Conservation (phyloP, 1,140 invertebrate species). For the Notospermus geniculatus region DNA sequence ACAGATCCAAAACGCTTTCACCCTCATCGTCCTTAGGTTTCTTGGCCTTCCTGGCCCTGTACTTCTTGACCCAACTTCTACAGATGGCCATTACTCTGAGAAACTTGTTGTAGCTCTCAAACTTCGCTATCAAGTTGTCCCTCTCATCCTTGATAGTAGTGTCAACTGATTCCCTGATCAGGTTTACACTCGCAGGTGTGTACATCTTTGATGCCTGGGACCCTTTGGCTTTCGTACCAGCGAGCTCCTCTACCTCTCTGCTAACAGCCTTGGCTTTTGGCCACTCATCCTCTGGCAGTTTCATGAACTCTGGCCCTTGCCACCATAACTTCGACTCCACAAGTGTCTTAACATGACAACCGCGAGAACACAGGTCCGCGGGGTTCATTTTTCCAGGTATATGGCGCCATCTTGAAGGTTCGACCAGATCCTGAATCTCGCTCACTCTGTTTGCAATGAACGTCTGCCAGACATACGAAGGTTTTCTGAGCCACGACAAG, state of each 20-base stretch:
- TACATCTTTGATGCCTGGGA: background rate
- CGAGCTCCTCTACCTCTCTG: background rate
- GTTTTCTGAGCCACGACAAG: background rate
- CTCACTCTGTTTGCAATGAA: background rate
- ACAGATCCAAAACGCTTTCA: background rate
- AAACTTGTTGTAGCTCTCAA: conserved; percentile 5
- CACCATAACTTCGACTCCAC: background rate
- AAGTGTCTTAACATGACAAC: background rate
- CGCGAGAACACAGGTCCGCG: conserved; percentile 1
- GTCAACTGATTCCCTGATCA: background rate
- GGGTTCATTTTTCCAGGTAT: conserved; percentile 1
- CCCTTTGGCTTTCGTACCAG: background rate
- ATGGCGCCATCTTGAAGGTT: background rate
- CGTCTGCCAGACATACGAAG: conserved; percentile 5
- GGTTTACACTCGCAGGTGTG: background rate
- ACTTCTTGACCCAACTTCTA: conserved; percentile 1
- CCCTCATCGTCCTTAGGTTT: background rate
- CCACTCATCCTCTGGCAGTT: background rate
- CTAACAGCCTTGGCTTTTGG: background rate
- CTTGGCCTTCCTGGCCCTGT: conserved; percentile 1
- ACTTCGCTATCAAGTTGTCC: background rate
- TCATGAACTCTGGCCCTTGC: background rate
- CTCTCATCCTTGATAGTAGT: too few relatives aligned
- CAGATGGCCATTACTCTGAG: background rate
- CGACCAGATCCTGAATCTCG: conserved; percentile 1